A percentile compares a stretch with the other conserved stretches of the same genome.
Conservation (phyloP, 2,888 invertebrate species). For the Agapetus fuscipes region DNA sequence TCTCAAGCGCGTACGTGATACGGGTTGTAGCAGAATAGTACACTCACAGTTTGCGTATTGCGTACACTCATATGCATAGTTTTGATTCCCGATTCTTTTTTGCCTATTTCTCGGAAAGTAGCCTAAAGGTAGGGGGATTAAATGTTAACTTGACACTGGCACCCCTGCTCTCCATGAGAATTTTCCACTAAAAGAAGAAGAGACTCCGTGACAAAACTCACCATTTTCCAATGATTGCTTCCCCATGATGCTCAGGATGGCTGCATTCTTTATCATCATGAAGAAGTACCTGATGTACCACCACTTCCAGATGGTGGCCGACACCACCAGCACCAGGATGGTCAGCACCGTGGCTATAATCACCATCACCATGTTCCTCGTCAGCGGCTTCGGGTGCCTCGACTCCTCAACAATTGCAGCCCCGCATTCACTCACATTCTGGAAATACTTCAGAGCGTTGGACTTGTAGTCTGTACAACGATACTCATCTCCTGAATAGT, state of each 20-base stretch:
- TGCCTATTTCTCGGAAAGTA: no score
- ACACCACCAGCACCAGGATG: constrained; percentile 24
- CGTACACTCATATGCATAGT: no score
- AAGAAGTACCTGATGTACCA: constrained; percentile 48
- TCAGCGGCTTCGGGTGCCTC: neutral
- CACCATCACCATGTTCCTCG: constrained; percentile 4
- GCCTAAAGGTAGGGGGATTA: no score
- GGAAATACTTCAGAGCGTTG: constrained; percentile 5
- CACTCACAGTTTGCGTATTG: no score
- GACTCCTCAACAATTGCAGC: neutral
- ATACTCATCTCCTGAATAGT: constrained; percentile 30
- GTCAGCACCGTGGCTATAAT: constrained; percentile 11
- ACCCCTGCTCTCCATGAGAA: no score
- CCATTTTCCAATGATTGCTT: constrained; percentile 28
- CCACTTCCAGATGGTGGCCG: constrained; percentile 39
- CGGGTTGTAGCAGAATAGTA: no score
- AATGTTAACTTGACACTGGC: no score
- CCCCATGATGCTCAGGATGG: constrained; percentile 44
- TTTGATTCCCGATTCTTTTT: no score
- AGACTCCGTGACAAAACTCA: no score
- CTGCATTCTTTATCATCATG: constrained; percentile 48
- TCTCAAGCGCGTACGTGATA: no score
- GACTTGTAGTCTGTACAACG: constrained; percentile 32
- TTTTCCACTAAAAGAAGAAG: no score
- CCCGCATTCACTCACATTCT: constrained; percentile 6